Conservation (phyloP, 2,888 invertebrate species). For the Clivina fossor region DNA sequence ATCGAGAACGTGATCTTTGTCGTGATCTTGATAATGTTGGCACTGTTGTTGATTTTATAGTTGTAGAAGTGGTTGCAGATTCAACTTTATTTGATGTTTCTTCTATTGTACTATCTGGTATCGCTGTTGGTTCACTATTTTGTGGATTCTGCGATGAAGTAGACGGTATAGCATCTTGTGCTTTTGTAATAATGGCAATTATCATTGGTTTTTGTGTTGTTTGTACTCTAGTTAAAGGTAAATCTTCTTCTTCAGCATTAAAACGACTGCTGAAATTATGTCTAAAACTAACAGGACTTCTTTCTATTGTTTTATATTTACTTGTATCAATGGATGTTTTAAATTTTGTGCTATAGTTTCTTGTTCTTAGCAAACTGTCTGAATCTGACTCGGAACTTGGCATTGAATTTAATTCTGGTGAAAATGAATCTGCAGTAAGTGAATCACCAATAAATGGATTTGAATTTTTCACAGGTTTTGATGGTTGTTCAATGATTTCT, state of each 20-base stretch:
- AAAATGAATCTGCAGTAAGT: constrained; percentile 9
- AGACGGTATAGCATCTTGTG: constrained; percentile 6
- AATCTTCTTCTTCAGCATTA: constrained; percentile 39
- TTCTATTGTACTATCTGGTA: constrained; percentile 8
- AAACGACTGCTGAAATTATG: constrained; percentile 46
- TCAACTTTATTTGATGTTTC: constrained; percentile 16
- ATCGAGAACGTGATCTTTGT: constrained; percentile 26
- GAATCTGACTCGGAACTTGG: constrained; percentile 4
- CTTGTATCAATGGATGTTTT: constrained; percentile 50
- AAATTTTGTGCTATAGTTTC: constrained; percentile 17
- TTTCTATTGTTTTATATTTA: constrained; percentile 51
- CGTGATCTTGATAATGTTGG: constrained; percentile 15
- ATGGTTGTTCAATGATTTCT: too few relatives aligned
- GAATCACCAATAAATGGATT: constrained; percentile 17
- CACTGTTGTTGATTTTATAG: constrained; percentile 19
- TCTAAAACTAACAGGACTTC: constrained; percentile 39
- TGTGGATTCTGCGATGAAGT: constrained; percentile 21
- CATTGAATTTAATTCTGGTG: constrained; percentile 15
- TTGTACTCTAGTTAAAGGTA: constrained; percentile 18
- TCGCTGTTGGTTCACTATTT: background rate
- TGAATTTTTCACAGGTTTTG: constrained; percentile 18
- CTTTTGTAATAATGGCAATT: constrained; percentile 24
- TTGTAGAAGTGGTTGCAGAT: constrained; percentile 36
- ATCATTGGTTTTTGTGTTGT: constrained; percentile 20
- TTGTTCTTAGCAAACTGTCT: constrained; percentile 7